Conservation (phyloP, 23 tunicate genomes). For the Pegea sp. region DNA sequence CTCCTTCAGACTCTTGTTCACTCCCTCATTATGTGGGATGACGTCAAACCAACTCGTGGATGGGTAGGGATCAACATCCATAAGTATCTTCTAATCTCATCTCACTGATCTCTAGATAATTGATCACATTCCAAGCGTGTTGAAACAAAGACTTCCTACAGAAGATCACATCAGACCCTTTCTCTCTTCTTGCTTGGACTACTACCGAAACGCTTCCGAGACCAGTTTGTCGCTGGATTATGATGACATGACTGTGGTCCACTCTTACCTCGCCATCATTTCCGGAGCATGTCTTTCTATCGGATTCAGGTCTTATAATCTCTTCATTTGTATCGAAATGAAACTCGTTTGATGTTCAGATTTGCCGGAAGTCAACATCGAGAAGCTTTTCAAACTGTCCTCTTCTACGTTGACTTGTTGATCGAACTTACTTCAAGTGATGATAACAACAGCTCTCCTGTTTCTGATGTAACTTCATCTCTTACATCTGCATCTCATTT, state of each 20-base stretch:
- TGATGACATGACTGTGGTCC: constrained; percentile 49
- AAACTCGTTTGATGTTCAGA: constrained; percentile 11
- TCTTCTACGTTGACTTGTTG: background rate
- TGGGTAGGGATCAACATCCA: constrained; percentile 25
- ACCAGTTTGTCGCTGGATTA: constrained; percentile 9
- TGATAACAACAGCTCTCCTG: background rate
- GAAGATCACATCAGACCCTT: background rate
- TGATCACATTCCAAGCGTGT: background rate
- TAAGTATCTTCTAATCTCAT: background rate
- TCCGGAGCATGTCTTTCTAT: constrained; percentile 77
- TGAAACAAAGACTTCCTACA: background rate
- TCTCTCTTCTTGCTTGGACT: background rate
- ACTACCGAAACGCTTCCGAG: background rate
- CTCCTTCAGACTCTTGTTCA: constrained; percentile 42
- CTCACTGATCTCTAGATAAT: background rate
- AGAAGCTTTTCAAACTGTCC: constrained; percentile 30
- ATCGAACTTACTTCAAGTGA: background rate
- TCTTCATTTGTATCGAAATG: background rate
- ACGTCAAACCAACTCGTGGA: constrained; percentile 27
- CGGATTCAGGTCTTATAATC: constrained; percentile 38
- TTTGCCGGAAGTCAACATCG: constrained; percentile 83
- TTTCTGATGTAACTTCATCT: no score
- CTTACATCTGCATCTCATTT: no score
- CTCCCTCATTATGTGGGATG: constrained; percentile 59
- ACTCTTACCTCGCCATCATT: constrained; percentile 67